These are phyloP conservation scores for Centrocercus urophasianus DNA, from an alignment of 2,113 vertebrate genomes.

Conservation along the genomic window DNA sequence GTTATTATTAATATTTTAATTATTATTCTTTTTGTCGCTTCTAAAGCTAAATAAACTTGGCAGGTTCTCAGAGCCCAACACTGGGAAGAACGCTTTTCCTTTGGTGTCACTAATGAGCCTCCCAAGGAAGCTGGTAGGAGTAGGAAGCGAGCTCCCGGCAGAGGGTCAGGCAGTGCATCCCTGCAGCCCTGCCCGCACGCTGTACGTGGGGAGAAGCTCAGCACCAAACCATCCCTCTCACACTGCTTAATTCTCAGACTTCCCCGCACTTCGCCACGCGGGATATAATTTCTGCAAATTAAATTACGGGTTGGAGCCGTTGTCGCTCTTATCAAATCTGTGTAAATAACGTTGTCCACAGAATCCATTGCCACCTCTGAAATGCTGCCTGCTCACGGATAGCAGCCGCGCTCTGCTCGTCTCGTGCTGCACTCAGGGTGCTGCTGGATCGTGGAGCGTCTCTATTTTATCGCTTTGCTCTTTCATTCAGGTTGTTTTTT, in stretches of 20 bases:
- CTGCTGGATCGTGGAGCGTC: conserved; percentile 35
- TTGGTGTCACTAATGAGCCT: conserved; percentile 8
- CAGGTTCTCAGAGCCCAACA: background rate
- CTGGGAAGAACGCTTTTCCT: conserved; percentile 24
- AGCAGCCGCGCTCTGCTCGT: conserved; percentile 24
- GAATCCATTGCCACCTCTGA: conserved; percentile 36
- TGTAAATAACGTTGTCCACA: conserved; percentile 47
- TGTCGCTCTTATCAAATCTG: conserved; percentile 12
- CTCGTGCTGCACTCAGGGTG: conserved; percentile 39
- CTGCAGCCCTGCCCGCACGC: conserved; percentile 14
- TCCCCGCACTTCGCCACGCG: background rate
- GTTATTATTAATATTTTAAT: background rate
- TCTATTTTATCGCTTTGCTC: background rate
- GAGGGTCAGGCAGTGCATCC: background rate
- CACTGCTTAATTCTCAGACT: conserved; percentile 1
- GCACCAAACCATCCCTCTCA: conserved; percentile 5
- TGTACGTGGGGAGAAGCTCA: background rate
- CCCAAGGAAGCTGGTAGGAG: too few species aligned
- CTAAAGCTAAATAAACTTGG: conserved; percentile 44
- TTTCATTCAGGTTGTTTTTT: background rate
- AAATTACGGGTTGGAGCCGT: conserved; percentile 12
- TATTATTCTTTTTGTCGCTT: background rate
- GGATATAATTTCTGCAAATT: conserved; percentile 23
- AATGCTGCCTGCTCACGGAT: conserved; percentile 46
- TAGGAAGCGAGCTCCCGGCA: background rate